Evolutionary conservation across 2,888 invertebrate genomes (phyloP), one percentile per base, ranked within the genome.

Genomic region (Bruchidius siliquastri): DNA sequence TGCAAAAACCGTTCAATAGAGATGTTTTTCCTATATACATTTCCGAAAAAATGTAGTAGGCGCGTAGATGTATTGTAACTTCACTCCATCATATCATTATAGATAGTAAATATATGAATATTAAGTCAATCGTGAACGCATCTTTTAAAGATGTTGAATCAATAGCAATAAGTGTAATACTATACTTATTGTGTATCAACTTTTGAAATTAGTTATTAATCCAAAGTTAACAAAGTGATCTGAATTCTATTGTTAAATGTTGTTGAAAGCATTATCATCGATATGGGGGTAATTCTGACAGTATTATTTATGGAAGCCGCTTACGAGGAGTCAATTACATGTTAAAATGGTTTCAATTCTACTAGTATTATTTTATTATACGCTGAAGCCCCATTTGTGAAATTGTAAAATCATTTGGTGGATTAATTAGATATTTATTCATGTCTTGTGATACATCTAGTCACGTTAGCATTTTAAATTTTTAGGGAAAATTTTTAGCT

Each of bases 131-230:
- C 71, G 21, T 22, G 71, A 71, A 49, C 26, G 21, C 69, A 69
- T 69, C 26, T 69, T n/a, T 69, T 69, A 69, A 69, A 21, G 22
- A 68, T 68, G 22, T 68, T 10, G 20, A 72, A 75, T 72, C 71
- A 70, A 74, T n/a, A 79, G 80, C 80, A 80, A 80, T 80, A 80
- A 80, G 80, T 80, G 78, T 80, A 77, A 73, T 75, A 73, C 72
- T 68, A 72, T 74, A 74, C 68, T 75, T 77, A 74, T 78, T 76
- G 73, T 75, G 75, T 67, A 18, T 49, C 18, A 49, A 8, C 49
- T 75, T 74, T 22, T 76, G 72, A 71, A 75, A 75, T 75, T 78
- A 79, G 76, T 77, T 80, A 76, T 78, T 76, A 76, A 81, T 80
- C 80, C 78, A 80, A 80, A 81, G 78, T 77, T 75, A 72, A 71